Base-by-base conservation (phyloP, 2,888 invertebrate genomes). In the Pteria penguin region DNA sequence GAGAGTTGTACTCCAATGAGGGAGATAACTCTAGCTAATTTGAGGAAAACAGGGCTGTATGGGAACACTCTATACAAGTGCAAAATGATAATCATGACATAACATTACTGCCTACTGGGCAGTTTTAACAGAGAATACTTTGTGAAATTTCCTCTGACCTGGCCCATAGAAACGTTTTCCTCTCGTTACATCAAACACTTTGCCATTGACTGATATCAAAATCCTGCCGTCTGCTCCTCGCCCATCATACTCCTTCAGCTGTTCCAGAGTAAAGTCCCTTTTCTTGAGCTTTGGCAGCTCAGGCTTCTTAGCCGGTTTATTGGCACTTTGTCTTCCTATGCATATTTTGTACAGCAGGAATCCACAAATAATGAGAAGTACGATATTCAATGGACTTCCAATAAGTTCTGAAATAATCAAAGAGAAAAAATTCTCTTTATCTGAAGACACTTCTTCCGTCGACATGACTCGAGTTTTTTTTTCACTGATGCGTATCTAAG, bases 81-180 rank as follows among this genome's bases (percentile, higher is more conserved):
- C n/a, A n/a, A n/a, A n/a, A n/a, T n/a, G n/a, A n/a, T n/a, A n/a
- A n/a, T n/a, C n/a, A n/a, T n/a, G n/a, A n/a, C n/a, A n/a, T n/a
- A n/a, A n/a, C n/a, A n/a, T n/a, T n/a, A n/a, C n/a, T n/a, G n/a
- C n/a, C n/a, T n/a, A n/a, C n/a, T n/a, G 45, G 14, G 14, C 45
- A 45, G 45, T 24, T 22, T 11, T 57, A 5, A n/a, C 4, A 57
- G 24, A 4, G 4, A 22, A 26, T 57, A 5, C 11, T 57, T 22
- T 31, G 22, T 24, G 26, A 36, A 36, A 14, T 36, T 36, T 36
- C 14, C 45, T 36, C 45, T 36, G 45, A 97, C 98, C 97, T 93
- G 98, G 97, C 27, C 98, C 98, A 93, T 98, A 98, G 92, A 97
- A 97, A 81, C 95, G 94, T 90, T 95, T 96, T 76, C 97, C 97